Evolutionary conservation across 2,888 invertebrate species (phyloP).

Genomic region (Eutolmus rufibarbis): DNA sequence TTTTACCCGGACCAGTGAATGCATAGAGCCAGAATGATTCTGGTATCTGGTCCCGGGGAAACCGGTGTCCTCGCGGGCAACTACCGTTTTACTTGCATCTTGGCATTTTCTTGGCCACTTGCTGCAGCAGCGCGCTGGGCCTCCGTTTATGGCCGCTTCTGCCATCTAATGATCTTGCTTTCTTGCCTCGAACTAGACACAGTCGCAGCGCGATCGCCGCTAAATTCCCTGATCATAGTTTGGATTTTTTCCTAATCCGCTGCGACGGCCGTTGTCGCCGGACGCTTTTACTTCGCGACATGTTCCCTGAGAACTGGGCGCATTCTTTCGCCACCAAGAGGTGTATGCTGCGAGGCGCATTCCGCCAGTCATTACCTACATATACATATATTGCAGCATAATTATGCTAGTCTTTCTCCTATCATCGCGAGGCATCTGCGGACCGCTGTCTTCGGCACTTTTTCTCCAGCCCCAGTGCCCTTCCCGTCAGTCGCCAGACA

Average conservation of each 20-base stretch:
- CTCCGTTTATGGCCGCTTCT: conserved; percentile 20
- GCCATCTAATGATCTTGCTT: conserved; percentile 22
- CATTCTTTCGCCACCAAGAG: neutral
- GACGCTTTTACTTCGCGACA: neutral
- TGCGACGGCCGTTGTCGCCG: neutral
- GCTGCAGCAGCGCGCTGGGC: neutral
- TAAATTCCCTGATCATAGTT: neutral
- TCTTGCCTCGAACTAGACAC: neutral
- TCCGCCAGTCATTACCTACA: neutral
- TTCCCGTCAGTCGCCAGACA: neutral
- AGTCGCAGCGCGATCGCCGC: neutral
- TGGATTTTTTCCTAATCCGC: neutral
- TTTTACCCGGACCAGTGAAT: conserved; percentile 11
- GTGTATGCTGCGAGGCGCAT: neutral
- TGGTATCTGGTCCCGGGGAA: conserved; percentile 8
- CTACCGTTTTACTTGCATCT: conserved; percentile 15
- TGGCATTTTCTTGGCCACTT: neutral
- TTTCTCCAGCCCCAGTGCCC: neutral
- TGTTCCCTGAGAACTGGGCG: neutral
- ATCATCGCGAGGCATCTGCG: neutral
- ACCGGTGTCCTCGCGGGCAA: conserved; percentile 25
- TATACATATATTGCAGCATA: neutral
- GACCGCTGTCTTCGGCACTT: neutral
- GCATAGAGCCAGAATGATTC: conserved; percentile 4
- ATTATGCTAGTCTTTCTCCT: neutral